Conservation (phyloP, 2,797 vertebrate species). For the Myoxocephalus aenaeus region DNA sequence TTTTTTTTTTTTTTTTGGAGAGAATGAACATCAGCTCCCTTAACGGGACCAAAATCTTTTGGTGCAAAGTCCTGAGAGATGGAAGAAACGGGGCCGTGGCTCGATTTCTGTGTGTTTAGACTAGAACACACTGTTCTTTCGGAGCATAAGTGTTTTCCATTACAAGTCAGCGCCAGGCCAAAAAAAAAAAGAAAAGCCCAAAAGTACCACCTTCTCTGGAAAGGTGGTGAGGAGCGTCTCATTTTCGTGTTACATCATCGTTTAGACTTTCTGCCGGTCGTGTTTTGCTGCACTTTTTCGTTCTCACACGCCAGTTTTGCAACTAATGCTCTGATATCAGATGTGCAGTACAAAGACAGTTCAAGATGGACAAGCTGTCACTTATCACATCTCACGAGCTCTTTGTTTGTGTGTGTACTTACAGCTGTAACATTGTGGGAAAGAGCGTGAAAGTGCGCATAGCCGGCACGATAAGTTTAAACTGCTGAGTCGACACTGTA, state of each 20-base stretch:
- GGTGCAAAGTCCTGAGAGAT: neutral
- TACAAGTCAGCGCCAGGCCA: neutral
- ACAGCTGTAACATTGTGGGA: neutral
- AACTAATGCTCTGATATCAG: neutral
- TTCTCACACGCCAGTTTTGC: neutral
- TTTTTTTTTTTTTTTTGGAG: no score
- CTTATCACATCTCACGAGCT: neutral
- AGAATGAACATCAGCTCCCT: no score
- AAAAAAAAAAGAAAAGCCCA: slow-evolving; percentile 8
- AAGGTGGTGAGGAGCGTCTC: neutral
- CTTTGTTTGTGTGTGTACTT: neutral
- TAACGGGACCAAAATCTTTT: no score
- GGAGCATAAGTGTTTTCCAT: slow-evolving; percentile 20
- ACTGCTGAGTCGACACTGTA: neutral
- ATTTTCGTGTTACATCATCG: neutral
- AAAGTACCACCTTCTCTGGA: neutral
- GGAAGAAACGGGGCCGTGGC: neutral
- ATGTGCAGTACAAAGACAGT: neutral
- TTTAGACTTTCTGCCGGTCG: neutral
- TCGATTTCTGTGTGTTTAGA: slow-evolving; percentile 19
- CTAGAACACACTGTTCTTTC: neutral
- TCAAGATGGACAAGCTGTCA: neutral
- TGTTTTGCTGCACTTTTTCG: neutral
- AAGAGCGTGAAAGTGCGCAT: neutral
- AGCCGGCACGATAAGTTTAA: neutral